Evolutionary conservation across 2,797 vertebrate species (phyloP), one percentile per base, ranked within the genome.

Genomic region (Channa striata): DNA sequence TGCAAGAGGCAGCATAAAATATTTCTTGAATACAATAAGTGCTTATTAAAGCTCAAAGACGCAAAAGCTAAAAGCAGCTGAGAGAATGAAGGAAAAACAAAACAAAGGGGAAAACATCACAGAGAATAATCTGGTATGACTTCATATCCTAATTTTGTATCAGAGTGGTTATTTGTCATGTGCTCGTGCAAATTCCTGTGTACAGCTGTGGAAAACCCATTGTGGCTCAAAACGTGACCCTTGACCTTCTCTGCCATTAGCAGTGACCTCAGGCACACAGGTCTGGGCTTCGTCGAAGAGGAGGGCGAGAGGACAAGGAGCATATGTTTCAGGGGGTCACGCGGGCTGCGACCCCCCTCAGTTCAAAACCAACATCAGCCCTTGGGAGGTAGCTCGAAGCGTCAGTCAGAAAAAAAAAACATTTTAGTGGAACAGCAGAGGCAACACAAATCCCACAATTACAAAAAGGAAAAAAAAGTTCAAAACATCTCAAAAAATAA

Each of bases 171-270:
- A 74, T 79, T 73, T 53, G 73, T 88, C 61, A 62, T 63, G 63
- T 82, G 83, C 74, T 87, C 60, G 25, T 77, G 77, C 77, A 82
- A 72, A 85, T 72, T 68, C 74, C 60, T 72, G 67, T 69, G 58
- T 75, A 70, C 83, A 87, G 73, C 77, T 87, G 84, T 79, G 82
- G 80, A 82, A 86, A 91, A 90, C 83, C 85, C 83, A 90, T 89
- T 74, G 72, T 48, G 80, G 70, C 80, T 86, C 74, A 79, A 74
- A 30, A 82, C 63, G 9, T 61, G 82, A 91, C 82, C 86, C 17
- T 57, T 36, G 72, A 84, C 82, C 82, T 78, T 3, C 8, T 72
- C 73, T 75, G 82, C 76, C 88, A 82, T 91, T 86, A 89, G 85
- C 25, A 47, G 69, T 63, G 83, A 84, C 80, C 78, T 87, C 73